These are phyloP conservation scores for Melanotaenia boesemani DNA, from an alignment of 2,797 vertebrate genomes.

Conservation along the genomic window DNA sequence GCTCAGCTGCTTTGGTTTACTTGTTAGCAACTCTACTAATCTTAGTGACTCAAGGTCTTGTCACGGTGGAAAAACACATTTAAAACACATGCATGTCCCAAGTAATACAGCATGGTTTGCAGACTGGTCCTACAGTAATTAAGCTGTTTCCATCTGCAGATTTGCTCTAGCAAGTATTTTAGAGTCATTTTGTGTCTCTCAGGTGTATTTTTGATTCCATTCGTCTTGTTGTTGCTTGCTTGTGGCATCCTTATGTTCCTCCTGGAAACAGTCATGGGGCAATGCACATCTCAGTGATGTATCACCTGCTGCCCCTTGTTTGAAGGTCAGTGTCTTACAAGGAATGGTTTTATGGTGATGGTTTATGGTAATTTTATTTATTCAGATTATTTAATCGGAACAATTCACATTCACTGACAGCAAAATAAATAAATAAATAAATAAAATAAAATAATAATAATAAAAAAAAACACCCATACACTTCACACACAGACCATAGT, in stretches of 20 bases:
- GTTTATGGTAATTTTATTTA: not conserved
- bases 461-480: not conserved
- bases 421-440: too few species aligned
- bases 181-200: conserved; percentile 4
- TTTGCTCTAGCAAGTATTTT: not conserved
- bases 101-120: conserved; percentile 37
- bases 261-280: conserved; percentile 80
- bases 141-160: conserved; percentile 2
- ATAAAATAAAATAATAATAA: too few species aligned
- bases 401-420: too few species aligned
- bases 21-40: conserved; percentile 73
- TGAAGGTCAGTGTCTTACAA: conserved; percentile 72
- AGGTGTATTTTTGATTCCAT: conserved; percentile 81
- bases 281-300: conserved; percentile 80
- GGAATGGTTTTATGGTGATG: not conserved
- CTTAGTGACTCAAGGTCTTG: conserved; percentile 56
- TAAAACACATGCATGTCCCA: conserved; percentile 46
- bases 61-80: conserved; percentile 79
- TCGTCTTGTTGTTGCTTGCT: conserved; percentile 74
- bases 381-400: too few species aligned
- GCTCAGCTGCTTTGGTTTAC: conserved; percentile 80
- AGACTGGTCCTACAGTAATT: conserved; percentile 30
- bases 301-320: conserved; percentile 82
- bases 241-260: conserved; percentile 82
- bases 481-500: not conserved